Evolutionary conservation across 2,113 vertebrate genomes (phyloP).

Genomic region (Indicator maculatus): DNA sequence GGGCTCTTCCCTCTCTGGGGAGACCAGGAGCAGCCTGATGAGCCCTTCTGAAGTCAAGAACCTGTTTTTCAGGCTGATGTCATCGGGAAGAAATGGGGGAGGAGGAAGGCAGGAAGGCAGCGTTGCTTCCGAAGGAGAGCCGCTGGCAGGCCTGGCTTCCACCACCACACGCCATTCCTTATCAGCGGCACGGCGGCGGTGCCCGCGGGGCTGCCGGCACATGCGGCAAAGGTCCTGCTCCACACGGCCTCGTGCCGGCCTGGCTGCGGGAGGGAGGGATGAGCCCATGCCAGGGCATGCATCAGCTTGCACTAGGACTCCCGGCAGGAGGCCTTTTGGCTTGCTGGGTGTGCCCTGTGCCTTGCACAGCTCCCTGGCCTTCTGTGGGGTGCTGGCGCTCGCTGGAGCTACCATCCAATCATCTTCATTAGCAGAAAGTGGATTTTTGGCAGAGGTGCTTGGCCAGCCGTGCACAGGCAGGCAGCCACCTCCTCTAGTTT

Average conservation of each 20-base stretch:
- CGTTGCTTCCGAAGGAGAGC: conserved; percentile 25
- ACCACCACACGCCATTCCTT: not conserved
- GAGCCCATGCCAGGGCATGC: accelerated
- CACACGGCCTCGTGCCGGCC: not conserved
- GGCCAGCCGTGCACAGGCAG: not conserved
- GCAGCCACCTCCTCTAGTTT: accelerated
- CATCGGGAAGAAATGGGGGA: conserved; percentile 60
- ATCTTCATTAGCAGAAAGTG: not conserved
- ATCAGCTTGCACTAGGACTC: not conserved
- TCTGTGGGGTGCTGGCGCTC: not conserved
- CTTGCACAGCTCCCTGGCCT: not conserved
- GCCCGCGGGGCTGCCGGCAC: not conserved
- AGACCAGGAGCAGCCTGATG: not conserved
- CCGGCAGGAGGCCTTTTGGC: not conserved
- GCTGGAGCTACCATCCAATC: not conserved
- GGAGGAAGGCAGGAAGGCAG: conserved; percentile 52
- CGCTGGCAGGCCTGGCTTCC: not conserved
- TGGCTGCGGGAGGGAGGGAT: not conserved
- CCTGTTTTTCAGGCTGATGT: conserved; percentile 70
- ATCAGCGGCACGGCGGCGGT: accelerated
- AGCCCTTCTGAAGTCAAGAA: conserved; percentile 55
- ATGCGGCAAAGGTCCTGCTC: accelerated
- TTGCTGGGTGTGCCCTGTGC: not conserved
- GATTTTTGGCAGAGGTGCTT: not conserved
- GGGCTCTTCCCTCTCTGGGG: not conserved